A percentile compares a stretch with the other conserved stretches of the same genome.
These are phyloP conservation scores for Embidobia sp. DNA, from an alignment of 2,888 invertebrate genomes.

Conservation along the genomic window DNA sequence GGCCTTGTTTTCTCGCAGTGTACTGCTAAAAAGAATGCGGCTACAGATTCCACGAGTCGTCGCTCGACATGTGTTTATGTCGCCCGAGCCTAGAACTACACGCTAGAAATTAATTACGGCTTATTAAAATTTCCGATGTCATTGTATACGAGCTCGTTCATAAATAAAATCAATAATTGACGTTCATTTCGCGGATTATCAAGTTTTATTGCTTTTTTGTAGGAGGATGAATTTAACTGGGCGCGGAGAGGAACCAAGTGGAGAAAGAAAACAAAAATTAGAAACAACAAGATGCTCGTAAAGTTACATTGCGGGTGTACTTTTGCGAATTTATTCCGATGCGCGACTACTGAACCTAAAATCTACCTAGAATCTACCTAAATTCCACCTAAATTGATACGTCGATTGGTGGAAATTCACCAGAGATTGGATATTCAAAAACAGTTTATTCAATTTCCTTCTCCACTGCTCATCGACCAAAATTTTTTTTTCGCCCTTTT, in stretches of 20 bases:
- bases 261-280: not conserved
- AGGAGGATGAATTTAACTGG: not conserved
- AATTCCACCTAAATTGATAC: too few relatives aligned
- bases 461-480: too few relatives aligned
- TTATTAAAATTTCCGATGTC: conserved; percentile 37
- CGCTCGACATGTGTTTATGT: conserved; percentile 34
- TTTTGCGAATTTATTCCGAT: conserved; percentile 1
- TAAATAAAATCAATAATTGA: conserved; percentile 31
- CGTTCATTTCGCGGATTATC: conserved; percentile 14
- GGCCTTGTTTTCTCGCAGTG: conserved; percentile 36
- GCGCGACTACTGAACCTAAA: too few relatives aligned
- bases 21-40: conserved; percentile 31
- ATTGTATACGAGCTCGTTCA: conserved; percentile 9
- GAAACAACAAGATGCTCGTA: not conserved
- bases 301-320: not conserved
- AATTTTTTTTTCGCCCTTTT: too few relatives aligned
- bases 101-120: conserved; percentile 26
- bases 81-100: conserved; percentile 21
- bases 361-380: too few relatives aligned
- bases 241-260: not conserved
- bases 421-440: too few relatives aligned
- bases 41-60: conserved; percentile 43
- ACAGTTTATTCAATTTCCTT: too few relatives aligned
- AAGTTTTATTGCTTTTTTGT: conserved; percentile 2
- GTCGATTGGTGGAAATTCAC: too few relatives aligned